Percentiles rank a stretch among this genome's conserved stretches.
These are phyloP conservation scores for Cyaniris semiargus DNA, from an alignment of 2,888 invertebrate species.

Conservation along the genomic window DNA sequence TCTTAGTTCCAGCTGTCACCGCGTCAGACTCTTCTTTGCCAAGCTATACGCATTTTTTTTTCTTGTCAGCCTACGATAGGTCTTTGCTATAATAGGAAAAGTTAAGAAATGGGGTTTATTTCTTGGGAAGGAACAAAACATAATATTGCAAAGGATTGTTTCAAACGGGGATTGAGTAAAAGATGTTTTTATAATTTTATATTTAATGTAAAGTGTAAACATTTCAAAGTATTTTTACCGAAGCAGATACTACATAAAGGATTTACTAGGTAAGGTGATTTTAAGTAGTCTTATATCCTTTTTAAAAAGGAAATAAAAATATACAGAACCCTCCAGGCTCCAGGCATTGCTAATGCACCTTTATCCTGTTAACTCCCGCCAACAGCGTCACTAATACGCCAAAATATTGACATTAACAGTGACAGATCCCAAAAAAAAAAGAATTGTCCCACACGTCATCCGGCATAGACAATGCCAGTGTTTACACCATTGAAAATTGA, in stretches of 20 bases:
- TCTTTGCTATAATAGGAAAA: no score
- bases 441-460: slow-evolving; percentile 45
- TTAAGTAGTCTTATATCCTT: neutral
- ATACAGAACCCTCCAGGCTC: neutral
- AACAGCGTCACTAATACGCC: slow-evolving; percentile 74
- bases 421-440: slow-evolving; percentile 46
- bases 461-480: slow-evolving; percentile 48
- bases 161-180: no score
- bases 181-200: no score
- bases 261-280: no score
- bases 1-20: no score
- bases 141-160: neutral
- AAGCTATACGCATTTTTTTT: no score
- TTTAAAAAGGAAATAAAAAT: neutral
- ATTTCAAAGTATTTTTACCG: no score
- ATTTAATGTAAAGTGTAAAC: no score
- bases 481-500: slow-evolving; percentile 55
- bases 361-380: slow-evolving; percentile 43
- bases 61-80: neutral
- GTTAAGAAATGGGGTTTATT: neutral
- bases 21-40: no score
- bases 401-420: slow-evolving; percentile 54
- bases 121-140: neutral
- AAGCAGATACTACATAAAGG: no score
- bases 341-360: neutral